Percentiles rank a stretch among this genome's conserved stretches.
phyloP scores from a whole-genome alignment of 2,113 vertebrate genomes.

The Pipra filicauda region DNA sequence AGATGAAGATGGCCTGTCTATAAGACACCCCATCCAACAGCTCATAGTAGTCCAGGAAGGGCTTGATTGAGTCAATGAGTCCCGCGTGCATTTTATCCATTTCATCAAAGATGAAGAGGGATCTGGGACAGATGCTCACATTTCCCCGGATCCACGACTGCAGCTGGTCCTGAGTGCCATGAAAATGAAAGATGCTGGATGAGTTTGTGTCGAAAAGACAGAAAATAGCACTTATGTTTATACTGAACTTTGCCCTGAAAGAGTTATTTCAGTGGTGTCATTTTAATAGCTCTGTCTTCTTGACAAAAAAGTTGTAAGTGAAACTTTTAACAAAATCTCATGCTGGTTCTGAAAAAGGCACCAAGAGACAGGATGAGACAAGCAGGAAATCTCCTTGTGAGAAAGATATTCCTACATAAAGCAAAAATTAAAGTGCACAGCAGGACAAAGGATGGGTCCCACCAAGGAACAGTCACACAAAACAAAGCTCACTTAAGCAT shows the following conservation, averaged over 20 bases:
- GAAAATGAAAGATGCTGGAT: neutral
- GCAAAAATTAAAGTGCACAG: neutral
- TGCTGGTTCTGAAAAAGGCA: neutral
- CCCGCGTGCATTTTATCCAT: slow-evolving; percentile 96
- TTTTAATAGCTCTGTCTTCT: neutral
- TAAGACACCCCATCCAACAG: slow-evolving; percentile 89
- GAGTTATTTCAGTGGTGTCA: neutral
- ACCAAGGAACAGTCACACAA: neutral
- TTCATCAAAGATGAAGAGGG: slow-evolving; percentile 95
- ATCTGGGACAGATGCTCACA: slow-evolving; percentile 81
- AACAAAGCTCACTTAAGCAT: neutral
- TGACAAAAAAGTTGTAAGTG: neutral
- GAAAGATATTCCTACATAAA: neutral
- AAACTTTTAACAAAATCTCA: neutral
- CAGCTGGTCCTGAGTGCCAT: slow-evolving; percentile 79
- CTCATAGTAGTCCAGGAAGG: slow-evolving; percentile 92
- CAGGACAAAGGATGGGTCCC: neutral
- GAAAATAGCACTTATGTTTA: neutral
- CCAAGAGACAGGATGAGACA: neutral
- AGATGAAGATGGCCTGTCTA: slow-evolving; percentile 92
- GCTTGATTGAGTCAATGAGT: slow-evolving; percentile 93
- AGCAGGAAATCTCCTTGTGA: neutral
- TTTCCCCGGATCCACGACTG: slow-evolving; percentile 92
- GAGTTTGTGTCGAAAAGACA: neutral
- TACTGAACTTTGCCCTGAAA: neutral